Evolutionary conservation across 2,113 vertebrate species (phyloP).

Genomic region (Archocentrus centrarchus): DNA sequence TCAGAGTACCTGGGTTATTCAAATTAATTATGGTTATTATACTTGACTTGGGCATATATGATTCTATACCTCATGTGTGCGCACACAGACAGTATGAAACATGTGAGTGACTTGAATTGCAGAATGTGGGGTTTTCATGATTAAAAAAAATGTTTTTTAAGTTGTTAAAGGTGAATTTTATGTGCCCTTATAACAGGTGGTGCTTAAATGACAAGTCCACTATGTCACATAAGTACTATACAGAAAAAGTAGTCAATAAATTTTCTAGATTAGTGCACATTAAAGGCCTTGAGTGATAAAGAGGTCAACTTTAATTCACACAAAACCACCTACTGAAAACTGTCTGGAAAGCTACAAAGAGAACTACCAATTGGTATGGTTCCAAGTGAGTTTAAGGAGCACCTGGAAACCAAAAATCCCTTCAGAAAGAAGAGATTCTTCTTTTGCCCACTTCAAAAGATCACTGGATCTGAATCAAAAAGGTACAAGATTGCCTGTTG

Average conservation of each 20-base stretch:
- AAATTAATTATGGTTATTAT: too few species aligned
- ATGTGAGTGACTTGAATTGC: too few species aligned
- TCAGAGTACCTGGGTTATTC: too few species aligned
- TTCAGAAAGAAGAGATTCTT: not conserved
- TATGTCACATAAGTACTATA: rapidly evolving
- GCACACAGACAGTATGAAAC: too few species aligned
- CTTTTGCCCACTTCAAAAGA: not conserved
- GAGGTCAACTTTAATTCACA: too few species aligned
- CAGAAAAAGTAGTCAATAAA: not conserved
- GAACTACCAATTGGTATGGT: too few species aligned
- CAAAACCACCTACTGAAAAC: not conserved
- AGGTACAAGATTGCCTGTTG: not conserved
- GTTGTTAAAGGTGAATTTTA: not conserved
- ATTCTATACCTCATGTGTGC: too few species aligned
- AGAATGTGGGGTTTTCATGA: too few species aligned
- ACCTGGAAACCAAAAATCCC: not conserved
- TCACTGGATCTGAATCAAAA: not conserved
- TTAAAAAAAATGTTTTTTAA: not conserved
- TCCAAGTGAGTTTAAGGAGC: not conserved
- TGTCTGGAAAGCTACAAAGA: not conserved
- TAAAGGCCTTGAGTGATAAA: rapidly evolving
- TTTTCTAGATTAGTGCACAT: not conserved
- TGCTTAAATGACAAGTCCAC: rapidly evolving
- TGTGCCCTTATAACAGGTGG: not conserved
- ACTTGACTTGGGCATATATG: too few species aligned